Conservation (phyloP, 2,113 vertebrate genomes). For the Cololabis saira region DNA sequence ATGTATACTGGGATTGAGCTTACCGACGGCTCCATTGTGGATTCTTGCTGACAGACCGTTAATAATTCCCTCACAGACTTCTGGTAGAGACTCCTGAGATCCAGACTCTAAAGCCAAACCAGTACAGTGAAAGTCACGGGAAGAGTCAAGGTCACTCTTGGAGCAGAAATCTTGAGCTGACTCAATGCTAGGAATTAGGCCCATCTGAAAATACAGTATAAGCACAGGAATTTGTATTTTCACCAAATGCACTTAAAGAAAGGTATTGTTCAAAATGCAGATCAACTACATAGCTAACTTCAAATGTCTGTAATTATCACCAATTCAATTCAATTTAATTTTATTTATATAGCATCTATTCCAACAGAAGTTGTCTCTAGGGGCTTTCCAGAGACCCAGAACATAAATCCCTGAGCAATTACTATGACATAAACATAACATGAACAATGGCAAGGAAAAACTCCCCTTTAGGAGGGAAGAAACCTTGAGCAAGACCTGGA, state of each 20-base stretch:
- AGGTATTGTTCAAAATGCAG: no score
- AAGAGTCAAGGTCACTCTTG: constrained; percentile 78
- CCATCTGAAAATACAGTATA: constrained; percentile 76
- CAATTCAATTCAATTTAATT: no score
- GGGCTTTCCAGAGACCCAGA: no score
- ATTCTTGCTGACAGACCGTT: constrained; percentile 86
- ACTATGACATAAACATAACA: no score
- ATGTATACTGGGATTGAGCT: constrained; percentile 23
- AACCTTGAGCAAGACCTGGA: no score
- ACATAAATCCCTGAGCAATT: no score
- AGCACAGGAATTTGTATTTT: neutral
- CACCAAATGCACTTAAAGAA: neutral
- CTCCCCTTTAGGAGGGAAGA: no score
- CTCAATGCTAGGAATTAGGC: constrained; percentile 83
- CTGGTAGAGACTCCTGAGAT: constrained; percentile 67
- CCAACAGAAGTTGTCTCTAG: no score
- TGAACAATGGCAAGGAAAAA: no score
- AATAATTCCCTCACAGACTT: constrained; percentile 78
- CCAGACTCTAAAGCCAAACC: constrained; percentile 76
- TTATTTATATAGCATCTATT: no score
- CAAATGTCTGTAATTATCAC: no score
- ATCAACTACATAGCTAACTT: no score
- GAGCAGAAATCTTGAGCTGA: constrained; percentile 84
- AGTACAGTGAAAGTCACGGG: constrained; percentile 81
- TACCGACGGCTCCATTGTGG: constrained; percentile 83